Evolutionary conservation across 2,888 invertebrate species (phyloP), one percentile per base, ranked within the genome.

Genomic region (Chromoteleia sp.): DNA sequence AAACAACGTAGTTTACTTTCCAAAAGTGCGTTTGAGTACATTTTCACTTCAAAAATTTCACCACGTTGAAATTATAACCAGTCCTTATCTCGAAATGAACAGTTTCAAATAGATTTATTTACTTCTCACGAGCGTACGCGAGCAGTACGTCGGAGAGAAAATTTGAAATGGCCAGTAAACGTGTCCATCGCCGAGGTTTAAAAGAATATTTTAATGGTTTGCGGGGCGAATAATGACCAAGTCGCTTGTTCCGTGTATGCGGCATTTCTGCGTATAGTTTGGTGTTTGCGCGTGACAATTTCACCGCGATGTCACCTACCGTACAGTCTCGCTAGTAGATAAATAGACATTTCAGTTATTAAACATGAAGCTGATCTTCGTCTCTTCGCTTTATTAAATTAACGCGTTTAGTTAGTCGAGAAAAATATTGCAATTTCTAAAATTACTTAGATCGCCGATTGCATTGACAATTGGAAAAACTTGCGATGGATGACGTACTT

Each of bases 31-130:
- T 33, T 45, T 36, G n/a, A 29, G 25, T 43, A 43, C 17, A 68
- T 68, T 68, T 67, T 54, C 54, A 43, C 54, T 54, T 43, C n/a
- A 68, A 68, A 68, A 68, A 68, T 68, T 41, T 68, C 67, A 43
- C 67, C 15, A 30, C 19, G 43, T 43, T 68, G 54, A 68, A 68
- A 68, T 68, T 68, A 68, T 68, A 68, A 68, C 56, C 68, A 56
- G 45, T 56, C 45, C 68, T 68, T 68, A 68, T 68, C 56, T 56
- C 21, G 33, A 41, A 56, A 68, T 68, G 56, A 68, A 25, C 5
- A 56, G 33, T 45, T 68, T 68, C 45, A 33, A 56, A 56, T 56
- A 45, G 45, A 70, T 73, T 73, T 63, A 73, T 61, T 54, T 54
- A 74, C 45, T 58, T 74, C 33, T 54, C 25, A 48, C 25, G 36